Conservation (phyloP, 2,797 vertebrate species). For the Mus spretus region DNA sequence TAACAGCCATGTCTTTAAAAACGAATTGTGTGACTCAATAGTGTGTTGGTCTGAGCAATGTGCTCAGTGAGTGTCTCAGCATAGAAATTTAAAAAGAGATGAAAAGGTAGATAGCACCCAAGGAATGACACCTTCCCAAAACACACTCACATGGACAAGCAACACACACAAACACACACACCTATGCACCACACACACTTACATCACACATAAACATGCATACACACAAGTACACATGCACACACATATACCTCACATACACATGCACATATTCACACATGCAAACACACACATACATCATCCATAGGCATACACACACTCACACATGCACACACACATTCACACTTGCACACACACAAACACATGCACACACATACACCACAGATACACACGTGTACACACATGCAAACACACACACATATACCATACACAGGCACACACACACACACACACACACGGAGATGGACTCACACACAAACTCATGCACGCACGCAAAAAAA, state of each 20-base stretch:
- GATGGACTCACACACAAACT: not conserved
- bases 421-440: not conserved
- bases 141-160: not conserved
- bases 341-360: not conserved
- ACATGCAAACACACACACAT: not conserved
- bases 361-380: not conserved
- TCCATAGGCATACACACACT: too few species aligned
- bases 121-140: not conserved
- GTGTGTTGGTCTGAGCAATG: too few species aligned
- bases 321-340: not conserved
- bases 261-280: not conserved
- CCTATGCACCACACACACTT: not conserved
- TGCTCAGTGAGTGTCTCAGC: not conserved
- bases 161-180: too few species aligned
- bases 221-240: not conserved
- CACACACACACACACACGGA: not conserved
- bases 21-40: not conserved
- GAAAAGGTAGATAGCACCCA: not conserved
- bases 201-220: not conserved
- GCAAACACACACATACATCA: not conserved
- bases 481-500: not conserved
- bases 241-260: not conserved
- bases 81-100: not conserved
- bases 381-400: too few species aligned
- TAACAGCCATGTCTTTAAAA: not conserved